Evolutionary conservation across 1,140 invertebrate genomes (phyloP), one percentile per base, ranked within the genome.

Genomic region (Polypedilum vanderplanki): DNA sequence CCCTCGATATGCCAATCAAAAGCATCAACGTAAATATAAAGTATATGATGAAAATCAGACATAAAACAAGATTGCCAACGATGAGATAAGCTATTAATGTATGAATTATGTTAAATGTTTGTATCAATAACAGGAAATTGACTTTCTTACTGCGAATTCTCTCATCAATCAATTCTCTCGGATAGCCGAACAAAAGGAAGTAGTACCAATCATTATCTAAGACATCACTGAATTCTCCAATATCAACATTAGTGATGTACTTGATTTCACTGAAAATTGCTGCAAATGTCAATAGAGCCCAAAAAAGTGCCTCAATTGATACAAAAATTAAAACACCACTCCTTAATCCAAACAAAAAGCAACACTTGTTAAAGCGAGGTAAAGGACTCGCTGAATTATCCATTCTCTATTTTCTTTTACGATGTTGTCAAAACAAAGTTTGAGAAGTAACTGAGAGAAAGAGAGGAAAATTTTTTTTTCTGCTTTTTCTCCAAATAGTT

Each of bases 141-240:
- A 18, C 17, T 7, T 70, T 5, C 65, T 70, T 22, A 70, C 65
- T 70, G 15, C 65, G 65, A 20, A 70, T 18, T 18, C 20, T 18
- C 20, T 70, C 65, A 70, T 70, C 65, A 70, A 70, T 20, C 18
- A 70, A 22, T 70, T 20, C 20, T 17, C 17, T 5, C 18, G 17
- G 65, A 18, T 70, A 70, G 0, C 46, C 65, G 5, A 70, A 70
- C 7, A 70, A 9, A 5, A 70, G 3, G 1, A 7, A 70, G 20
- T 70, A 70, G 18, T 70, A 70, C 65, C 65, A 70, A 70, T 70
- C 65, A 70, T 70, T 70, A 18, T 70, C 65, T 17, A 70, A 70
- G 4, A 20, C 65, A 70, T 70, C 65, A 9, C 17, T 20, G 20
- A 70, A 70, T 20, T 18, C 20, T 7, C 8, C 17, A 18, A 70